These are phyloP conservation scores for Malachius bipustulatus DNA, from an alignment of 2,888 invertebrate species.

Conservation along the genomic window DNA sequence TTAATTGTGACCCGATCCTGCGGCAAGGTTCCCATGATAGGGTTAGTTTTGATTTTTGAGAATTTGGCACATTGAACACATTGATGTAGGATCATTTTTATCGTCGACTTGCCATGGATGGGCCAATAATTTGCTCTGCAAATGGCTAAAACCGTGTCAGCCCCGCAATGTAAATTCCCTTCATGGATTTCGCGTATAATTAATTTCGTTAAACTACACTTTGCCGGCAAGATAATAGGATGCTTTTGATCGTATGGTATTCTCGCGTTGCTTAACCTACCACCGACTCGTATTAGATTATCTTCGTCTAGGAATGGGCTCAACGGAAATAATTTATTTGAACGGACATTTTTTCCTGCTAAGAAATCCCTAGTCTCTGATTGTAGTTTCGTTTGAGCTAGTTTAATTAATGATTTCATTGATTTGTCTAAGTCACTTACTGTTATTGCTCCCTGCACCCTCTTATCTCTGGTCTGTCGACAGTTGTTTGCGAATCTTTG, in stretches of 20 bases:
- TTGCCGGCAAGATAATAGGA: not conserved
- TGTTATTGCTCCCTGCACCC: constrained; percentile 4
- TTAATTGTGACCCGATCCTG: not conserved
- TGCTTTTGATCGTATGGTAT: not conserved
- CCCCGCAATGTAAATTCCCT: not conserved
- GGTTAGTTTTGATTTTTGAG: too few species aligned
- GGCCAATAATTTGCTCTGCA: not conserved
- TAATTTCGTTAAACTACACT: not conserved
- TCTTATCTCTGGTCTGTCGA: not conserved
- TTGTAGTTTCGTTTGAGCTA: constrained; percentile 4
- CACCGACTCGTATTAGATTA: not conserved
- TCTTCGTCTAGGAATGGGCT: not conserved
- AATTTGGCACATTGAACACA: not conserved
- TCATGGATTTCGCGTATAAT: not conserved
- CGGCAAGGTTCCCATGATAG: not conserved
- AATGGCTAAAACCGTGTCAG: not conserved
- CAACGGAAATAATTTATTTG: not conserved
- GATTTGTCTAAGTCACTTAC: constrained; percentile 1
- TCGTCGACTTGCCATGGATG: not conserved
- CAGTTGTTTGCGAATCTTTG: constrained; percentile 6
- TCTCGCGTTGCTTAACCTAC: not conserved
- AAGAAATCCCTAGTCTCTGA: constrained; percentile 1
- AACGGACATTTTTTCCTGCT: not conserved
- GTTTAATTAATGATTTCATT: not conserved
- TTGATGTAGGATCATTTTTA: not conserved